Conservation (phyloP, 2,888 invertebrate species). For the Tridacna gigas region DNA sequence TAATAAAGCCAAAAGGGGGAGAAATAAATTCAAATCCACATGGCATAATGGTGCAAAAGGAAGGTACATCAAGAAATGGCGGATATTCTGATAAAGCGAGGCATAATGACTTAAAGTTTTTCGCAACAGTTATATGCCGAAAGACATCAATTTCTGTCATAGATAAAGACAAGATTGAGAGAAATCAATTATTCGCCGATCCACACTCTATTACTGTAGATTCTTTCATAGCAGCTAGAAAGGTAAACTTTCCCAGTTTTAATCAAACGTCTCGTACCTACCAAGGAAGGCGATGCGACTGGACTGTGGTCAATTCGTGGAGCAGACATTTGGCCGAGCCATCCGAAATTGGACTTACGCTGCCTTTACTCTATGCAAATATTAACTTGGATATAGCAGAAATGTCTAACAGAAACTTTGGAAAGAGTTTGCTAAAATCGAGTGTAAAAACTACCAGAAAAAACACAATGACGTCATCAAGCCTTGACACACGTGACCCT, state of each 20-base stretch:
- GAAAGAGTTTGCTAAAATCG: neutral
- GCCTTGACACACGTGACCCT: neutral
- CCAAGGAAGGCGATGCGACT: neutral
- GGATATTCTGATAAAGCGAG: too few relatives aligned
- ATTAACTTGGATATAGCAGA: neutral
- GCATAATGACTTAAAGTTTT: too few relatives aligned
- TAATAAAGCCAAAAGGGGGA: too few relatives aligned
- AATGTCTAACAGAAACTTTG: neutral
- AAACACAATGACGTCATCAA: neutral
- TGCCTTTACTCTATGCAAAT: neutral
- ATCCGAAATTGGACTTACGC: neutral
- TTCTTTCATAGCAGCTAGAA: neutral
- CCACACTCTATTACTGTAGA: too few relatives aligned
- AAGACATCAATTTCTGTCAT: too few relatives aligned
- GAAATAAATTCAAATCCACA: too few relatives aligned
- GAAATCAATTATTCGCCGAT: too few relatives aligned
- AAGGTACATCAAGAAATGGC: too few relatives aligned
- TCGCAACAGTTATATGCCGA: too few relatives aligned
- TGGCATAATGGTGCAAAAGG: too few relatives aligned
- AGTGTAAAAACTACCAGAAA: neutral
- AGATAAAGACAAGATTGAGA: too few relatives aligned
- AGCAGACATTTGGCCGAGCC: neutral
- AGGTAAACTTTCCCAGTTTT: neutral
- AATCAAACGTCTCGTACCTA: neutral
- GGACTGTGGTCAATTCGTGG: neutral